phyloP scores from a whole-genome alignment of 35 echinoderm and acorn worm species.

The Diadema setosum region DNA sequence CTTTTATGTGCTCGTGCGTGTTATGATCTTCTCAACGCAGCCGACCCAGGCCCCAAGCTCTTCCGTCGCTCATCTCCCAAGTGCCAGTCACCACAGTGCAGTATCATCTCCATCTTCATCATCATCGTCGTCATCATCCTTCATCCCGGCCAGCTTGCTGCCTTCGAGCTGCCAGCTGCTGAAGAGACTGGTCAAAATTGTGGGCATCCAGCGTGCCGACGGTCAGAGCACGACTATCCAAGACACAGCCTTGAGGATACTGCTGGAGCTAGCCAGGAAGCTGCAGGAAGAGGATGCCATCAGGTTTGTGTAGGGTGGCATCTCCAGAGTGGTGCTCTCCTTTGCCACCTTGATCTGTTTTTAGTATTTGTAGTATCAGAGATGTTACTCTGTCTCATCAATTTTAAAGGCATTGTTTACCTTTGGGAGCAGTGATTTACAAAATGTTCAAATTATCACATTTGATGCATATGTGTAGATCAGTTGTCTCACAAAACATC shows the following conservation, averaged over 20 bases:
- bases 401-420: no score
- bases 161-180: not conserved
- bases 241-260: not conserved
- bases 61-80: no score
- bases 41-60: not conserved
- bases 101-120: not conserved
- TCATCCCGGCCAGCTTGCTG: not conserved
- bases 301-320: no score
- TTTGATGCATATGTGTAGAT: no score
- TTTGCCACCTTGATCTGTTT: not conserved
- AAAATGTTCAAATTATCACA: no score
- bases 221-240: not conserved
- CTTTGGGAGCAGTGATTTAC: no score
- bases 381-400: not conserved
- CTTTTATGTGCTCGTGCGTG: no score
- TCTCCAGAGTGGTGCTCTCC: not conserved
- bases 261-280: not conserved
- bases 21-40: not conserved
- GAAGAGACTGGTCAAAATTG: constrained; percentile 26
- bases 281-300: not conserved
- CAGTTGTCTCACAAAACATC: no score
- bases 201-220: not conserved
- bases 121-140: not conserved
- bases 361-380: not conserved
- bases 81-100: not conserved